Percentiles rank a stretch among this genome's conserved stretches.
Conservation (phyloP, 2,888 invertebrate species). For the Tiphia femorata region DNA sequence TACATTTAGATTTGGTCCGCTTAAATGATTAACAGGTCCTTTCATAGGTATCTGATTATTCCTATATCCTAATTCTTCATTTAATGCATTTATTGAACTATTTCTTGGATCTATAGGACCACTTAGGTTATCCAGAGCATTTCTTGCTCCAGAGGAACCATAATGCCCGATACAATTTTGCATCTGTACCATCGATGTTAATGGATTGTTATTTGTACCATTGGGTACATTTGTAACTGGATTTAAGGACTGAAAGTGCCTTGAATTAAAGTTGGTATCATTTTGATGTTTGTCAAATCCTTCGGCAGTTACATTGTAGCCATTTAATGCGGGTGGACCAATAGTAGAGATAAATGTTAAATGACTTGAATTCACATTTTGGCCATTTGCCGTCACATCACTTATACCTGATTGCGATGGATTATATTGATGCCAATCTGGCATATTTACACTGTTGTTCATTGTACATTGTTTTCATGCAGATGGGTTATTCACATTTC, state of each 20-base stretch:
- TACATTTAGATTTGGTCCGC: slow-evolving; percentile 40
- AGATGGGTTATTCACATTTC: slow-evolving; percentile 23
- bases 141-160: slow-evolving; percentile 45
- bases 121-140: slow-evolving; percentile 51
- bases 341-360: slow-evolving; percentile 52
- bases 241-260: slow-evolving; percentile 43
- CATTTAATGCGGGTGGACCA: slow-evolving; percentile 49
- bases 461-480: slow-evolving; percentile 62
- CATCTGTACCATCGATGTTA: slow-evolving; percentile 55
- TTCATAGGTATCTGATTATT: slow-evolving; percentile 51
- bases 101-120: slow-evolving; percentile 47
- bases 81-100: slow-evolving; percentile 36
- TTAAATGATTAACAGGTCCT: slow-evolving; percentile 44
- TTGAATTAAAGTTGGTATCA: slow-evolving; percentile 43
- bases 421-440: slow-evolving; percentile 68
- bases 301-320: slow-evolving; percentile 47
- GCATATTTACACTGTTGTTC: slow-evolving; percentile 66
- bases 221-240: slow-evolving; percentile 34
- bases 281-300: slow-evolving; percentile 53
- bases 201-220: slow-evolving; percentile 36
- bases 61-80: slow-evolving; percentile 53
- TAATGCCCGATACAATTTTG: slow-evolving; percentile 56
- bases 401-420: slow-evolving; percentile 53
- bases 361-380: slow-evolving; percentile 56
- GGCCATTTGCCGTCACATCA: slow-evolving; percentile 47